Percentiles rank a stretch among this genome's conserved stretches.
Evolutionary conservation across 2,113 vertebrate species (phyloP).

Genomic region (Clarias gariepinus): DNA sequence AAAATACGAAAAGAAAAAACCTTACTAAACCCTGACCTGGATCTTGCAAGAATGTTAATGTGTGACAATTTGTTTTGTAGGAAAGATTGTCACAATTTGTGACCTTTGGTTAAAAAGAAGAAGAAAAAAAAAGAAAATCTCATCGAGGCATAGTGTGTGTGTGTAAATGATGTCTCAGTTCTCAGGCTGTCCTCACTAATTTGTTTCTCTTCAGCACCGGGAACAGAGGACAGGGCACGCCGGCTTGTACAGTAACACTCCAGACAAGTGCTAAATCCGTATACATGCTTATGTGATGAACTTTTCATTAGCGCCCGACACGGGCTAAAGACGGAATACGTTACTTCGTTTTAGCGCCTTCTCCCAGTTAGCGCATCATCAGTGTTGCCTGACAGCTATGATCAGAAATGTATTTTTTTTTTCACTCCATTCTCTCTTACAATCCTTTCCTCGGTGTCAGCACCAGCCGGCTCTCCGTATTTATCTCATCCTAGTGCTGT

Average conservation of each 20-base stretch:
- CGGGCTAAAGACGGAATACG: background rate
- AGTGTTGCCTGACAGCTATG: background rate
- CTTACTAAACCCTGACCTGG: background rate
- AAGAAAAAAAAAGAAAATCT: background rate
- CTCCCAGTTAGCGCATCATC: slow-evolving; percentile 17
- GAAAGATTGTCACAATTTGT: background rate
- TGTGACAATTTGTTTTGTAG: background rate
- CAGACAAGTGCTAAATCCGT: background rate
- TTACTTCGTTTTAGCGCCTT: slow-evolving; percentile 25
- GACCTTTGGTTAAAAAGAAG: background rate
- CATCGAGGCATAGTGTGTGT: background rate
- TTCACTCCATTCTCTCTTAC: background rate
- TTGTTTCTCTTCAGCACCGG: background rate
- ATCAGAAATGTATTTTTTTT: background rate
- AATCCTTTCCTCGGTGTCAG: background rate
- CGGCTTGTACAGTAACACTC: background rate
- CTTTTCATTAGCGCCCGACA: background rate
- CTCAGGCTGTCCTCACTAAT: background rate
- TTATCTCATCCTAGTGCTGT: slow-evolving; percentile 16
- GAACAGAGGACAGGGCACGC: background rate
- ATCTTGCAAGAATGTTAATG: background rate
- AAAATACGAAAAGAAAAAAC: too few species aligned
- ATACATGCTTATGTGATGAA: background rate
- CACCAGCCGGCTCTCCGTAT: slow-evolving; percentile 7
- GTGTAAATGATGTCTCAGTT: background rate